A percentile compares a stretch with the other conserved stretches of the same genome.
Evolutionary conservation across 2,888 invertebrate species (phyloP).

Genomic region (Meteorus colon): DNA sequence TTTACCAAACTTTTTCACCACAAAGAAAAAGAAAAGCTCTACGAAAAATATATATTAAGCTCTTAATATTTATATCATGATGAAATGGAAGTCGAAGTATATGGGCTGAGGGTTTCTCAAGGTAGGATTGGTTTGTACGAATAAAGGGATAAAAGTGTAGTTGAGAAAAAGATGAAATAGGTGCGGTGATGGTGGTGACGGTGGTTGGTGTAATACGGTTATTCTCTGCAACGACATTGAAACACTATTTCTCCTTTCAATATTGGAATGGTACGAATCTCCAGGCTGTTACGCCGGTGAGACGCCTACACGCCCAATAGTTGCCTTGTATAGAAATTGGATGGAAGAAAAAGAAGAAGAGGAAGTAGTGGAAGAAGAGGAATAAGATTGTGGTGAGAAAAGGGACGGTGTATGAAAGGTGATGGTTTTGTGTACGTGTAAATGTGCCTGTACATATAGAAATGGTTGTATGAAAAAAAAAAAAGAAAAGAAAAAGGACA

Average conservation of each 20-base stretch:
- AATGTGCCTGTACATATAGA: not conserved
- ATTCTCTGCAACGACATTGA: conserved; percentile 47
- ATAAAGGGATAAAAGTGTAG: conserved; percentile 1
- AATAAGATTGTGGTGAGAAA: conserved; percentile 22
- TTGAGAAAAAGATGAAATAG: conserved; percentile 9
- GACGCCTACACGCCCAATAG: conserved; percentile 32
- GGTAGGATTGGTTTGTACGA: not conserved
- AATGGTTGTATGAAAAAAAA: not conserved
- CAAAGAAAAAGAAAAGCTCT: not conserved
- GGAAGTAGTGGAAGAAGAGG: not conserved
- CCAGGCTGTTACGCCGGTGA: conserved; percentile 33
- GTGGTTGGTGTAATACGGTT: conserved; percentile 62
- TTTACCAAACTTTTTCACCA: not conserved
- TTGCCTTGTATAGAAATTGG: conserved; percentile 28
- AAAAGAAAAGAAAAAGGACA: not conserved
- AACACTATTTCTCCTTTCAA: conserved; percentile 66
- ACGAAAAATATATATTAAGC: conserved; percentile 34
- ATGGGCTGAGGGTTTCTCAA: not conserved
- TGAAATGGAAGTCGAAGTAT: conserved; percentile 44
- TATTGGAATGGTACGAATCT: conserved; percentile 58
- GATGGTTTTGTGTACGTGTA: conserved; percentile 7
- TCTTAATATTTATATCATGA: conserved; percentile 47
- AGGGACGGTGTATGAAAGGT: conserved; percentile 1
- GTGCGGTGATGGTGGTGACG: not conserved
- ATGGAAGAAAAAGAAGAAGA: not conserved